Evolutionary conservation across 2,888 invertebrate genomes (phyloP), one percentile per base, ranked within the genome.

Genomic region (Cheilosia pagana): DNA sequence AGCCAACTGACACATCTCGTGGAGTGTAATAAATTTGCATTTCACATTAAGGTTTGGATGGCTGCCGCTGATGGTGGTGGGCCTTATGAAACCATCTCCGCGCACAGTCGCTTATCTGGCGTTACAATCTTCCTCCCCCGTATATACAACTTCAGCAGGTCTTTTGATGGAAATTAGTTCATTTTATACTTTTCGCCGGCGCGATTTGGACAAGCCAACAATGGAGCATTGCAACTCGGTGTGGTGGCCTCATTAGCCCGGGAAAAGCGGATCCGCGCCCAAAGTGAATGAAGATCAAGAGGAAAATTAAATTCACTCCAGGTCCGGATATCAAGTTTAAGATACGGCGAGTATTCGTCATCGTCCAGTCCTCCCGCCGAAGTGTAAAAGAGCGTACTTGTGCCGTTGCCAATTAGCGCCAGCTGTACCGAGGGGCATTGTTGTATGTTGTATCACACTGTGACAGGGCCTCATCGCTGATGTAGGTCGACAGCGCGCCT

Each of bases 1-100:
- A 85, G 75, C 75, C 70, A 75, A 79, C 85, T 79, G 79, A 85
- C 85, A 85, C 65, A 74, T 81, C 79, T 65, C 79, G 55, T 60
- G 55, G 75, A 59, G 74, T 74, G 71, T 75, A 75, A 71, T 75
- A 85, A 85, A 85, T 85, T 85, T 79, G 85, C 85, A 85, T 79
- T 85, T 79, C 72, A 83, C 83, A 81, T 81, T 57, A 75, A 75
- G 70, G 19, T 78, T 78, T 50, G 16, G 53, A n/a, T 55, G 16
- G 45, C 0, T 28, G 28, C 8, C 8, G 28, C 28, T 25, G 23
- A 43, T 19, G 21, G 28, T 14, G 7, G 4, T n/a, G 6, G 12
- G 39, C 31, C 72, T 74, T 55, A 70, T 75, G 75, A 70, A 81
- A 76, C 62, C 68, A 65, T 65, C 57, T 50, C 62, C 62, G 48